These are phyloP conservation scores for Pteromalus puparum DNA, from an alignment of 1,140 invertebrate species.

Conservation along the genomic window DNA sequence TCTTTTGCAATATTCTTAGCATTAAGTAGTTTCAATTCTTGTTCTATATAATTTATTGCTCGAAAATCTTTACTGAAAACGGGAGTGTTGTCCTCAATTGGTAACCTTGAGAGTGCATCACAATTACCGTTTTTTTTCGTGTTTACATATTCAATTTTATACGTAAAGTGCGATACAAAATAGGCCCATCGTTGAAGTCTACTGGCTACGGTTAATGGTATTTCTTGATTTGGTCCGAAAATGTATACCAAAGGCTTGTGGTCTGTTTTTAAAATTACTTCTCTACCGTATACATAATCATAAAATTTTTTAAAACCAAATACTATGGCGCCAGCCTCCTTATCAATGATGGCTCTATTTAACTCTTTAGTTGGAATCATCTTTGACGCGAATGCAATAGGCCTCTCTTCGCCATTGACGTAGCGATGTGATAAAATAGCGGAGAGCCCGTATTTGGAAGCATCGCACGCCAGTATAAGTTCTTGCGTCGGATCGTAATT, in stretches of 20 bases:
- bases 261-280: conserved; percentile 67
- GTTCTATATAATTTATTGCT: background rate
- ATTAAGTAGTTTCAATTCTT: background rate
- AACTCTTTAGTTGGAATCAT: conserved; percentile 29
- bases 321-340: conserved; percentile 20
- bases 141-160: conserved; percentile 51
- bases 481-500: conserved; percentile 55
- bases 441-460: conserved; percentile 41
- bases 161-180: conserved; percentile 50
- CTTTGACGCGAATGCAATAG: conserved; percentile 41
- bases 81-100: conserved; percentile 37
- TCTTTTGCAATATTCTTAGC: too few relatives aligned
- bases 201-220: conserved; percentile 55
- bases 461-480: conserved; percentile 53
- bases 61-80: conserved; percentile 27
- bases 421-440: too few relatives aligned
- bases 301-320: conserved; percentile 61
- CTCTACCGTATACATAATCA: conserved; percentile 69
- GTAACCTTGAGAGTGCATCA: conserved; percentile 61
- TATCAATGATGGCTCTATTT: conserved; percentile 45
- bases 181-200: conserved; percentile 53
- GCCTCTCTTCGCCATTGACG: conserved; percentile 17
- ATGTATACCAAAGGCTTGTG: conserved; percentile 64
- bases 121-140: conserved; percentile 55
- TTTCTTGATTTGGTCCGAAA: conserved; percentile 48